Conservation (phyloP, 2,113 vertebrate genomes). For the Eubucco bourcierii region DNA sequence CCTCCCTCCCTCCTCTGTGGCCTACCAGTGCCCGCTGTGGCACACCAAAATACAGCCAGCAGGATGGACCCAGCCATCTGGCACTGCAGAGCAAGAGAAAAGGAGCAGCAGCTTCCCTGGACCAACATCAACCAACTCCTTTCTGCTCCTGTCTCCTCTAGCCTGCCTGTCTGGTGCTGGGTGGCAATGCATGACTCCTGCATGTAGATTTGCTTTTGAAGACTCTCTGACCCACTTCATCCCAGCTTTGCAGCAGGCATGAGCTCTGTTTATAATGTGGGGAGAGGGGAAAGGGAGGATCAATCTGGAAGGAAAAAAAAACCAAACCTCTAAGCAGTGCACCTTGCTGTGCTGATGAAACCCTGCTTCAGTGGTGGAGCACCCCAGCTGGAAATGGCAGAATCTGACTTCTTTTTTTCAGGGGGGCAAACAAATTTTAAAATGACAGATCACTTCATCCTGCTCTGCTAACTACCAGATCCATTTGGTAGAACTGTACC, state of each 20-base stretch:
- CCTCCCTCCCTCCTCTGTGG: background rate
- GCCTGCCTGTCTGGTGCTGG: rapidly evolving
- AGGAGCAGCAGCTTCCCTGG: background rate
- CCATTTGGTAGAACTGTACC: background rate
- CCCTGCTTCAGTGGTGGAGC: background rate
- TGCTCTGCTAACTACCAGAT: background rate
- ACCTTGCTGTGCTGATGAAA: background rate
- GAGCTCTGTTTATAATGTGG: background rate
- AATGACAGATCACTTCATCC: background rate
- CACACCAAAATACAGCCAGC: background rate
- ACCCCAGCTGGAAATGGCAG: background rate
- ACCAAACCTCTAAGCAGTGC: background rate
- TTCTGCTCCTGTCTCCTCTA: background rate
- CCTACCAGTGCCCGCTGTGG: background rate
- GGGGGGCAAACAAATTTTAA: background rate
- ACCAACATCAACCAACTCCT: background rate
- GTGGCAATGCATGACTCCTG: background rate
- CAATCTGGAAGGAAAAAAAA: background rate
- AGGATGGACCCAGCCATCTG: conserved; percentile 1
- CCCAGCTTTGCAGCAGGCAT: background rate
- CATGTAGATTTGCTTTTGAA: background rate
- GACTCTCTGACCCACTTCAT: background rate
- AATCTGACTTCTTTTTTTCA: background rate
- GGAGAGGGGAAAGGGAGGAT: background rate
- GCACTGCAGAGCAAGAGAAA: background rate